These are phyloP conservation scores for Formica selysi DNA, from an alignment of 1,140 invertebrate species.

Conservation along the genomic window DNA sequence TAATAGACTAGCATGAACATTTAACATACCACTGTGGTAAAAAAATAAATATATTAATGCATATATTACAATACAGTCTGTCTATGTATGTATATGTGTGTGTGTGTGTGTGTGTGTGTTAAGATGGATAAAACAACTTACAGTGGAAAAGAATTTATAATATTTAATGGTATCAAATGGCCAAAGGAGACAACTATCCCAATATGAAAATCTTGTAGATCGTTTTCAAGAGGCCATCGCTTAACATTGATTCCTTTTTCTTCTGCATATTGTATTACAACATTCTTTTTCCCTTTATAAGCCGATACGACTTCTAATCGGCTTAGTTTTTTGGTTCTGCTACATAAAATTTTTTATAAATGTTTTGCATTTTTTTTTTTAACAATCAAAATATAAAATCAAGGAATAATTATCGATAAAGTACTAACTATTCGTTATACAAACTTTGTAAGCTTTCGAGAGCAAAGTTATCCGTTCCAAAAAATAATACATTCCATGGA, in stretches of 20 bases:
- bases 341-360: conserved; percentile 65
- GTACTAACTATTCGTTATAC: conserved; percentile 85
- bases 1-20: conserved; percentile 96
- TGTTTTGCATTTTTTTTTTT: conserved; percentile 5
- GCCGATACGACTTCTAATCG: conserved; percentile 89
- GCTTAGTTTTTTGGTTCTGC: conserved; percentile 70
- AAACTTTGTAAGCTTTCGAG: conserved; percentile 88
- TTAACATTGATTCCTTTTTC: conserved; percentile 85
- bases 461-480: conserved; percentile 90
- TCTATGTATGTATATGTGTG: neutral
- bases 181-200: conserved; percentile 92
- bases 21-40: conserved; percentile 93
- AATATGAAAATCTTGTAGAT: conserved; percentile 87
- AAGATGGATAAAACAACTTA: conserved; percentile 81
- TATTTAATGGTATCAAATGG: conserved; percentile 88
- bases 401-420: conserved; percentile 39
- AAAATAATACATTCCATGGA: conserved; percentile 89
- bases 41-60: conserved; percentile 33
- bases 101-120: neutral
- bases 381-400: neutral
- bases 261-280: conserved; percentile 86
- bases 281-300: conserved; percentile 86
- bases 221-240: conserved; percentile 87
- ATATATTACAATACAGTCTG: conserved; percentile 14
- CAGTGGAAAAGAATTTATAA: conserved; percentile 89